Evolutionary conservation across 2,113 vertebrate genomes (phyloP), one percentile per base, ranked within the genome.

Genomic region (Eptesicus fuscus): DNA sequence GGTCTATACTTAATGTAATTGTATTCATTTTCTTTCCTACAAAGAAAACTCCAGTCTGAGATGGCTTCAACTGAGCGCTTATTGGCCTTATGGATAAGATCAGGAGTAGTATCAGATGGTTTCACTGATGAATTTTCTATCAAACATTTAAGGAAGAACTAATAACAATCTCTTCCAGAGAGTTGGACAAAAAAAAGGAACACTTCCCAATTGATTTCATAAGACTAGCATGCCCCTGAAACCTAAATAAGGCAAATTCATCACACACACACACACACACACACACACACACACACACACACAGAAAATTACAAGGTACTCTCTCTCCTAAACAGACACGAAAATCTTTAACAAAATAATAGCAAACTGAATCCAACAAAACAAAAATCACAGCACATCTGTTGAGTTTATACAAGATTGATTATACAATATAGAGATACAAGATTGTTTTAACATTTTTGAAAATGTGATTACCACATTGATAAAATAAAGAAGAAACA

Each of bases 1-100:
- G 25, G 44, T 10, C 20, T 93, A 51, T 53, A 18, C 30, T 69
- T 77, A 51, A 78, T 37, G 25, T 63, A 88, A 88, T 63, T 84
- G 32, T 35, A 51, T 59, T n/a, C n/a, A 51, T 35, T 22, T 73
- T 51, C n/a, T 85, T 71, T 86, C 25, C 49, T 67, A 53, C 23
- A 95, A 69, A 88, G 56, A 83, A 95, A 88, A 63, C 23, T 93
- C 63, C n/a, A 93, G 9, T 67, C 9, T 67, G 37, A 69, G 40
- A 32, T 71, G 35, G 12, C 3, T 93, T 83, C 51, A 77, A 77
- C 25, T 73, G 51, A 40, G 23, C 2, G 16, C 63, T 67, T 67
- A 16, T 67, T 32, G 30, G 32, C 14, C 63, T 67, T 67, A 7
- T 67, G 63, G 14, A 14, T 67, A n/a, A 67, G 32, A 67, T 67